These are phyloP conservation scores for Esox niger DNA, from an alignment of 2,113 vertebrate species.

Conservation along the genomic window DNA sequence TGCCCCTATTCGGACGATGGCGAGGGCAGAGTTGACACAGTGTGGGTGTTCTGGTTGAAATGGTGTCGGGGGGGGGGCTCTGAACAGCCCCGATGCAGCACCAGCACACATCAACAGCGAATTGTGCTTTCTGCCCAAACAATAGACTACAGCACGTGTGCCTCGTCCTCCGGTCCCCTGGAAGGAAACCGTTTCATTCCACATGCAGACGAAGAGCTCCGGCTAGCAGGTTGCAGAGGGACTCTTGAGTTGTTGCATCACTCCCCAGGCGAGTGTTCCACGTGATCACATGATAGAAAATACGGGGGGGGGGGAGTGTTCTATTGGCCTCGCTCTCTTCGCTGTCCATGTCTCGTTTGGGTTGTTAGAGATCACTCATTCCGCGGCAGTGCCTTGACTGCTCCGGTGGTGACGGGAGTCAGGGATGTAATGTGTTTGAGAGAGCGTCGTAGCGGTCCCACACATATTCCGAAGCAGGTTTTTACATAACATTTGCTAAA, in stretches of 20 bases:
- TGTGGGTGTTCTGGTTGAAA: conserved; percentile 64
- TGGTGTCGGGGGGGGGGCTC: conserved; percentile 48
- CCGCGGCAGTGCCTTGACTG: too few relatives aligned
- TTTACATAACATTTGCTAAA: too few relatives aligned
- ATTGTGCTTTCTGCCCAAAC: conserved; percentile 36
- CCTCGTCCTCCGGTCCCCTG: not conserved
- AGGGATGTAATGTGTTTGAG: too few relatives aligned
- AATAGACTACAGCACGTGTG: not conserved
- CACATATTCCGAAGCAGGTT: too few relatives aligned
- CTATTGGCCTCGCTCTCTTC: too few relatives aligned
- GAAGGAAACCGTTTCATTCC: not conserved
- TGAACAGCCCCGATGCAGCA: conserved; percentile 46
- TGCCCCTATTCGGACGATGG: conserved; percentile 56
- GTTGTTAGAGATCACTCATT: too few relatives aligned
- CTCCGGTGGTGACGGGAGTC: too few relatives aligned
- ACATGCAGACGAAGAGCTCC: not conserved
- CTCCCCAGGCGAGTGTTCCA: too few relatives aligned
- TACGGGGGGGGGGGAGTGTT: too few relatives aligned
- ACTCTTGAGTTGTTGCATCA: not conserved
- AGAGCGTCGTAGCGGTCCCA: too few relatives aligned
- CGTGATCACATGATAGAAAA: too few relatives aligned
- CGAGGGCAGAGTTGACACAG: conserved; percentile 55
- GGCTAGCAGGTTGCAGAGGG: not conserved
- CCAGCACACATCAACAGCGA: conserved; percentile 59
- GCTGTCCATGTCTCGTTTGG: too few relatives aligned